phyloP scores from a whole-genome alignment of 2,797 vertebrate species.

The Alcedo atthis region DNA sequence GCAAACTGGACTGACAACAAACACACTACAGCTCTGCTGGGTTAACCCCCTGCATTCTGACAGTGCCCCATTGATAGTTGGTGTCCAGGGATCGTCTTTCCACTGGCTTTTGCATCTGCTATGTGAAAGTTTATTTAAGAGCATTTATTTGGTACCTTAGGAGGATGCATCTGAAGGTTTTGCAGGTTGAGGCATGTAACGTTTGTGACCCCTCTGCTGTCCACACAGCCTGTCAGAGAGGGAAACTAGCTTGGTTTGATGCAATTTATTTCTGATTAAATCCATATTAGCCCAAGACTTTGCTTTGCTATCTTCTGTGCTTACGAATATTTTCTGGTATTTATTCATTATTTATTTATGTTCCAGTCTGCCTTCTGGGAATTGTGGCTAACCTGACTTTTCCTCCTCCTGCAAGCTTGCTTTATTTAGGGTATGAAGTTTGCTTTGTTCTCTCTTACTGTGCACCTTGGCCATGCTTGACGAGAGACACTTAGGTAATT shows the following conservation, averaged over 20 bases:
- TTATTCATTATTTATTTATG: slow-evolving; percentile 41
- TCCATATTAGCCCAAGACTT: slow-evolving; percentile 34
- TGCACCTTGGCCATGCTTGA: background rate
- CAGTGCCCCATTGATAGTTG: background rate
- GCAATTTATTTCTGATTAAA: slow-evolving; percentile 59
- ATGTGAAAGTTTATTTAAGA: slow-evolving; percentile 40
- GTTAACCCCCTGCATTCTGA: slow-evolving; percentile 38
- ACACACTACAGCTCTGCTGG: background rate
- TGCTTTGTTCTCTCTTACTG: background rate
- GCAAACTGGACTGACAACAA: slow-evolving; percentile 57
- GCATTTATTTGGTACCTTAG: slow-evolving; percentile 37
- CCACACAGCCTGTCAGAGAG: background rate
- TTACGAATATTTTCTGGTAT: background rate
- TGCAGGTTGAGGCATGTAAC: slow-evolving; percentile 23
- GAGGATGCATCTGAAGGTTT: slow-evolving; percentile 44
- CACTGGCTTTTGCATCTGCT: slow-evolving; percentile 44
- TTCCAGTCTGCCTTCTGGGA: slow-evolving; percentile 9
- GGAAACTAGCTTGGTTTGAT: slow-evolving; percentile 10
- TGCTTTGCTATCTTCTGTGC: slow-evolving; percentile 41
- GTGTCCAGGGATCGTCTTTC: background rate
- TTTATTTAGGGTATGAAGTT: background rate
- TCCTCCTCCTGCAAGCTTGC: background rate
- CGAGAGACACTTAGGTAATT: background rate
- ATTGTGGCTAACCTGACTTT: slow-evolving; percentile 2
- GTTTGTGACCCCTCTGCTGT: background rate